Conservation (phyloP, 2,797 vertebrate genomes). For the Zenarchopterus dispar region DNA sequence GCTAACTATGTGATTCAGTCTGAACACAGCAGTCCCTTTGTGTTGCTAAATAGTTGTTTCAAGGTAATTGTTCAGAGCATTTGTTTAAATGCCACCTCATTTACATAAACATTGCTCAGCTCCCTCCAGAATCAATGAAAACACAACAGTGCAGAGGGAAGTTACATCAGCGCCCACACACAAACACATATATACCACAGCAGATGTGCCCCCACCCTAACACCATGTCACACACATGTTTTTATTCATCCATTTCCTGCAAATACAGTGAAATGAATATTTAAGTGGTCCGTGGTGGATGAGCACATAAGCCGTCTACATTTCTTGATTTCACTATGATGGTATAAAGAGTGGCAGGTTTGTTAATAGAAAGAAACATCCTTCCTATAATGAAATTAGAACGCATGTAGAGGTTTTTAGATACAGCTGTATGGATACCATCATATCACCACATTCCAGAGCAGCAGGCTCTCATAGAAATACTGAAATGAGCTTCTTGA, state of each 20-base stretch:
- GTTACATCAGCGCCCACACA: too few relatives aligned
- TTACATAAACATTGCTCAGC: conserved; percentile 77
- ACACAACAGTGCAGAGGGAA: conserved; percentile 35
- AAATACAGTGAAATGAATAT: conserved; percentile 71
- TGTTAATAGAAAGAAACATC: too few relatives aligned
- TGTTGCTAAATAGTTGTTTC: conserved; percentile 66
- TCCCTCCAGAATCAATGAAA: conserved; percentile 66
- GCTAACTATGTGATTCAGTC: conserved; percentile 48
- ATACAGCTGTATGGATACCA: not conserved
- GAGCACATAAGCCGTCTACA: conserved; percentile 1
- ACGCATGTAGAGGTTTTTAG: not conserved
- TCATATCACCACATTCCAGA: too few relatives aligned
- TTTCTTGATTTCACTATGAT: too few relatives aligned
- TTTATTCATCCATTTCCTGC: conserved; percentile 63
- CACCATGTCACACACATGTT: conserved; percentile 34
- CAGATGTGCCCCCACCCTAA: conserved; percentile 53
- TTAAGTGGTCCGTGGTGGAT: conserved; percentile 61
- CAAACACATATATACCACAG: not conserved
- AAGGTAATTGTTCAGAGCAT: conserved; percentile 73
- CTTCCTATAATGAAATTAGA: not conserved
- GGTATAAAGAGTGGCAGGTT: too few relatives aligned
- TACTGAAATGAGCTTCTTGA: not conserved
- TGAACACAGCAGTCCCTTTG: conserved; percentile 42
- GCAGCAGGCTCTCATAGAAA: not conserved
- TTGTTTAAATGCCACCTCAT: conserved; percentile 76